Base-by-base conservation (phyloP, 2,888 invertebrate species). In the Bombylius major region DNA sequence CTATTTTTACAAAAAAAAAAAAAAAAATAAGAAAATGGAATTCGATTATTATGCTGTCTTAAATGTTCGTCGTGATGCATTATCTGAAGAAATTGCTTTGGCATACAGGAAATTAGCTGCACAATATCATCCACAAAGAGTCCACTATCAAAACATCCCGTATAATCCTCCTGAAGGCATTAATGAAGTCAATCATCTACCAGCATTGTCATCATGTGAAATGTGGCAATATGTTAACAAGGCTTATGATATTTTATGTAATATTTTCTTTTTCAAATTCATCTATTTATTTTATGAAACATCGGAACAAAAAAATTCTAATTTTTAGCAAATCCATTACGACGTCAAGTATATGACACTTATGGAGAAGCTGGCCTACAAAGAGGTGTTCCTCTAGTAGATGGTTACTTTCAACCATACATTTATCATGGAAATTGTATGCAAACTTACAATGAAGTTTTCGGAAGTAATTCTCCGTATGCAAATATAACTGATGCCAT, bases 281-380 rank as follows among this genome's bases (percentile, higher is more conserved):
- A 4, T 31, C 12, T 47, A 42, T 49, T 50, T 34, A 36, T 12
- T 13, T 23, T 23, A 2, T 23, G 23, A 23, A 23, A 23, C 3
- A 23, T 23, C 23, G 1, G 23, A 23, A 23, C 2, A 23, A 23
- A 7, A 5, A 45, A 45, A n/a, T 46, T 42, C 9, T 4, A 8
- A 36, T 32, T 48, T 50, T 23, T 42, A 65, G 65, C 82, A 2
- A 77, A 86, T 70, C 80, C 84, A 47, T 73, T 82, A 59, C 75
- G 75, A 58, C 78, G 87, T 56, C 85, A 89, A 13, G 82, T 92
- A 14, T 95, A 87, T 75, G 92, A 94, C 72, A 88, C 89, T 66
- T 93, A 87, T 72, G 94, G 94, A 0, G 92, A 92, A 71, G 86
- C 87, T 65, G 92, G 91, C 0, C 76, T 94, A 49, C 90, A 90